These are phyloP conservation scores for Melipona quadrifasciata DNA, from an alignment of 1,140 invertebrate genomes.

Conservation along the genomic window DNA sequence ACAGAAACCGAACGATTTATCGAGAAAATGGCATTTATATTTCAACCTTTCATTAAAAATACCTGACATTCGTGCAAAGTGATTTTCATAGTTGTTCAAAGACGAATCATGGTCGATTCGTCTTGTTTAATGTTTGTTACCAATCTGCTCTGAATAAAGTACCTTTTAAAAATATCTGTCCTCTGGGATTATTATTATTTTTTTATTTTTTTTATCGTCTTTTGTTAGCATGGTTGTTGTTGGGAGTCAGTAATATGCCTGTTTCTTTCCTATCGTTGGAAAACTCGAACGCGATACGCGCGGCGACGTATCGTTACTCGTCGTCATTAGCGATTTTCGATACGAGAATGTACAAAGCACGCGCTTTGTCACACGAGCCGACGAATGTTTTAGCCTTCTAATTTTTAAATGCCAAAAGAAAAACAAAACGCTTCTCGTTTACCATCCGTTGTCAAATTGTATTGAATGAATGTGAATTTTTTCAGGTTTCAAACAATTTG, in stretches of 20 bases:
- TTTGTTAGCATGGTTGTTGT: slow-evolving; percentile 10
- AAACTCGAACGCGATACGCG: not conserved
- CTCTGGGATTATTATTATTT: not conserved
- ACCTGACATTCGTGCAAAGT: not conserved
- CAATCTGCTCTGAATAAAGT: slow-evolving; percentile 31
- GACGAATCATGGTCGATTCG: not conserved
- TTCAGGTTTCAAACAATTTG: slow-evolving; percentile 35
- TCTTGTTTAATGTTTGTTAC: slow-evolving; percentile 6
- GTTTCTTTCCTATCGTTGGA: not conserved
- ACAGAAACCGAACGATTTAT: too few relatives aligned
- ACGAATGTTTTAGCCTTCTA: not conserved
- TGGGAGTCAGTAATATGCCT: not conserved
- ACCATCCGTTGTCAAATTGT: too few relatives aligned
- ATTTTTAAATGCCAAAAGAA: not conserved
- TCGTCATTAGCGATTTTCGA: not conserved
- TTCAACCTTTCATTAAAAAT: not conserved
- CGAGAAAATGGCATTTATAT: not conserved
- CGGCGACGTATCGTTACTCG: not conserved
- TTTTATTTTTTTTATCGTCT: not conserved
- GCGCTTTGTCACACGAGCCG: not conserved
- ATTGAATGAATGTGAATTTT: slow-evolving; percentile 26
- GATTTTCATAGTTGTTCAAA: not conserved
- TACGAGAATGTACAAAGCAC: not conserved
- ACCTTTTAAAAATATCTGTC: not conserved
- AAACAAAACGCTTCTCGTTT: not conserved